These are phyloP conservation scores for Corella eumyota DNA, from an alignment of 23 tunicate genomes.

Conservation along the genomic window DNA sequence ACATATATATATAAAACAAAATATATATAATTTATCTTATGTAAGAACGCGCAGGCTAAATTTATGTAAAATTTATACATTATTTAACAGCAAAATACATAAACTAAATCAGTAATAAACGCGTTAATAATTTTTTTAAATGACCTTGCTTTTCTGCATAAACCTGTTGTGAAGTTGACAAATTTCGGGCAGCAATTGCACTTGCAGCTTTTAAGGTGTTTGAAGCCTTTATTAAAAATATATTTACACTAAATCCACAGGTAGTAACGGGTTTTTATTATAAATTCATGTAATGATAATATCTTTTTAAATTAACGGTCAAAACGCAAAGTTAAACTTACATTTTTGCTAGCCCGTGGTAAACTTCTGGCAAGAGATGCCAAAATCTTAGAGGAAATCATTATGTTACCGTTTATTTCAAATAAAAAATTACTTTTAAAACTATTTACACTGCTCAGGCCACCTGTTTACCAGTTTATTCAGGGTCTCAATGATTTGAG, in stretches of 20 bases:
- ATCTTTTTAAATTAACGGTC: background rate
- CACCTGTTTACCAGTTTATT: too few species aligned
- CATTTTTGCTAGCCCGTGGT: slow-evolving; percentile 49
- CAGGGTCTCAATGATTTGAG: too few species aligned
- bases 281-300: background rate
- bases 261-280: background rate
- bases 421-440: too few species aligned
- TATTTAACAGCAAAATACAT: background rate
- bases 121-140: background rate
- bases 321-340: slow-evolving; percentile 9
- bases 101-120: too few species aligned
- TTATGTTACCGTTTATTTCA: too few species aligned
- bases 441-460: too few species aligned
- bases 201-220: slow-evolving; percentile 49
- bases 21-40: background rate
- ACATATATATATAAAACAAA: background rate
- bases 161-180: slow-evolving; percentile 18
- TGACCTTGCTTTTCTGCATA: slow-evolving; percentile 61
- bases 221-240: slow-evolving; percentile 11
- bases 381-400: slow-evolving; percentile 64
- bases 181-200: slow-evolving; percentile 42
- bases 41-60: background rate
- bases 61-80: background rate
- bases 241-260: background rate
- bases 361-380: slow-evolving; percentile 42